Percentiles rank a stretch among this genome's conserved stretches.
phyloP scores from a whole-genome alignment of 1,140 invertebrate species.

The Cotesia typhae region DNA sequence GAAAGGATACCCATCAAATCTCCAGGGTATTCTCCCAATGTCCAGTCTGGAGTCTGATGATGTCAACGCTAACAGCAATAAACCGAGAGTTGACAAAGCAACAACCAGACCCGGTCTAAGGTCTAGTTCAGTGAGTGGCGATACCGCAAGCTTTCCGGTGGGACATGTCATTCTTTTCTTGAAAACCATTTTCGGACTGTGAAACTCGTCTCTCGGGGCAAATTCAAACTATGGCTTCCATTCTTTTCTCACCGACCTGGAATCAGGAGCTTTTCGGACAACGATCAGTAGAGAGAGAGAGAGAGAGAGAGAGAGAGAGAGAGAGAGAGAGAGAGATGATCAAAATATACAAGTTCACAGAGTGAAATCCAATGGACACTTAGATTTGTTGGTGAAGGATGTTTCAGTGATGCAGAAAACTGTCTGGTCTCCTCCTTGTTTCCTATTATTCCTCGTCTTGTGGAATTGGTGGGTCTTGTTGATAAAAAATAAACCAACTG shows the following conservation, averaged over 20 bases:
- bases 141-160: conserved; percentile 19
- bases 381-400: background rate
- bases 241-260: conserved; percentile 38
- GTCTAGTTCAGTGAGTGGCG: conserved; percentile 19
- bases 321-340: background rate
- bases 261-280: background rate
- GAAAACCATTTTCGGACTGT: conserved; percentile 41
- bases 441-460: background rate
- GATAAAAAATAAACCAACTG: background rate
- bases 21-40: background rate
- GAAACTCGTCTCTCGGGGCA: conserved; percentile 52
- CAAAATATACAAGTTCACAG: conserved; percentile 18
- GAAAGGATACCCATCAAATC: conserved; percentile 33
- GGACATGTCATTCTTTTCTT: conserved; percentile 34
- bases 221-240: conserved; percentile 50
- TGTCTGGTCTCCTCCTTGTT: background rate
- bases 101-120: conserved; percentile 7
- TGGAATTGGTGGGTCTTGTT: too few species aligned
- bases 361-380: conserved; percentile 2
- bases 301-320: background rate
- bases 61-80: background rate
- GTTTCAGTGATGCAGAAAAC: conserved; percentile 3
- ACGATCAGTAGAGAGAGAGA: background rate
- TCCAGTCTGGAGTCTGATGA: conserved; percentile 5
- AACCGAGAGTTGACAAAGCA: background rate